These are phyloP conservation scores for Chrysodeixis includens DNA, from an alignment of 2,888 invertebrate species.

Conservation along the genomic window DNA sequence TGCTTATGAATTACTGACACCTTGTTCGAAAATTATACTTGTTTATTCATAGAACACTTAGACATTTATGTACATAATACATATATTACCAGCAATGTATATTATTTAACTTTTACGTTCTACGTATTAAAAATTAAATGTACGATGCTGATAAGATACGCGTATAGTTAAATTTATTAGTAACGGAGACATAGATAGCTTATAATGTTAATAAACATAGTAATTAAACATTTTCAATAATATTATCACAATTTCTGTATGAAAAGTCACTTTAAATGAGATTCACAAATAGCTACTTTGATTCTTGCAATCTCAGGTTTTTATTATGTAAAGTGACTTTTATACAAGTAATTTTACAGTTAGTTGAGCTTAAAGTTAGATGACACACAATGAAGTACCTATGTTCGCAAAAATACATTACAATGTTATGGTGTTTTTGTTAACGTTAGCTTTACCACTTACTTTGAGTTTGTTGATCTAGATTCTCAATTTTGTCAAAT, in stretches of 20 bases:
- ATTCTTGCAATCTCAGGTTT: too few species aligned
- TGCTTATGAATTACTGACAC: background rate
- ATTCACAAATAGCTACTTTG: background rate
- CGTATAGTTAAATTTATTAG: background rate
- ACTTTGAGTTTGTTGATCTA: constrained; percentile 43
- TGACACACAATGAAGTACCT: background rate
- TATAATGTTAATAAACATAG: background rate
- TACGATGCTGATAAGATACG: background rate
- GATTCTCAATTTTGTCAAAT: constrained; percentile 46
- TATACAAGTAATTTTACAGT: background rate
- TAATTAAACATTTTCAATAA: background rate
- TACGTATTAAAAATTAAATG: background rate
- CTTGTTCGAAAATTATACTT: background rate
- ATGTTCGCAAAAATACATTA: background rate
- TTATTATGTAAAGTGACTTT: background rate
- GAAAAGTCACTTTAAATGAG: background rate
- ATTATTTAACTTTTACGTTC: background rate
- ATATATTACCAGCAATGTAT: background rate
- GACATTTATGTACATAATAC: background rate
- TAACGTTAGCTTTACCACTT: constrained; percentile 40
- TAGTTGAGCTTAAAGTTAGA: background rate
- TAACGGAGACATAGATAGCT: background rate
- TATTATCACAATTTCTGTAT: background rate
- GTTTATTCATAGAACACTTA: background rate
- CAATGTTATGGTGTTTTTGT: background rate